Evolutionary conservation across 2,113 vertebrate species (phyloP).

Genomic region (Lycaon pictus): DNA sequence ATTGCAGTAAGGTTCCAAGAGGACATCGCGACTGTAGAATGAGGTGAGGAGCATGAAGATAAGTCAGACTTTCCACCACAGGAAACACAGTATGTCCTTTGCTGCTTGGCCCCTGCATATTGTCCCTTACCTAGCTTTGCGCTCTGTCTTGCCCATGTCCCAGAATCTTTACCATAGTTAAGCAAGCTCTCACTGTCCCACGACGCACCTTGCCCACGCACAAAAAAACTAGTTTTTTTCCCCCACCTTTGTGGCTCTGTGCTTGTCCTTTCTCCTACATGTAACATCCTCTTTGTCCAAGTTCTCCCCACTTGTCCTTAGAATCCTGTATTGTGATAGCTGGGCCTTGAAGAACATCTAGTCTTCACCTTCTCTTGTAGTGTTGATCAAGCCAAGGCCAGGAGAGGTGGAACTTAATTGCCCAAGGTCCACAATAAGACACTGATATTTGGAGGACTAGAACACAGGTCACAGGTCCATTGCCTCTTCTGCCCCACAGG

Average conservation of each 20-base stretch:
- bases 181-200: neutral
- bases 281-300: neutral
- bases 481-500: neutral
- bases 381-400: neutral
- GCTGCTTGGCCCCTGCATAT: neutral
- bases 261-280: neutral
- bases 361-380: neutral
- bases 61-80: neutral
- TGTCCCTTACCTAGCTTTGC: neutral
- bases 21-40: neutral
- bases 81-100: neutral
- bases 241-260: neutral
- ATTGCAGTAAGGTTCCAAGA: neutral
- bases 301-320: neutral
- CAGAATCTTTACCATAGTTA: slow-evolving; percentile 20
- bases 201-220: neutral
- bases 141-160: neutral
- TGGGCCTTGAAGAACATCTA: neutral
- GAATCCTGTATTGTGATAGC: neutral
- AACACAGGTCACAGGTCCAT: neutral
- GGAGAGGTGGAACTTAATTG: neutral
- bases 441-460: neutral
- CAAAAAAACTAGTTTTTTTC: neutral
- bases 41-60: neutral
- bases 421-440: neutral